Base-by-base conservation (phyloP, 2,113 vertebrate species). In the Elanus axillaris region DNA sequence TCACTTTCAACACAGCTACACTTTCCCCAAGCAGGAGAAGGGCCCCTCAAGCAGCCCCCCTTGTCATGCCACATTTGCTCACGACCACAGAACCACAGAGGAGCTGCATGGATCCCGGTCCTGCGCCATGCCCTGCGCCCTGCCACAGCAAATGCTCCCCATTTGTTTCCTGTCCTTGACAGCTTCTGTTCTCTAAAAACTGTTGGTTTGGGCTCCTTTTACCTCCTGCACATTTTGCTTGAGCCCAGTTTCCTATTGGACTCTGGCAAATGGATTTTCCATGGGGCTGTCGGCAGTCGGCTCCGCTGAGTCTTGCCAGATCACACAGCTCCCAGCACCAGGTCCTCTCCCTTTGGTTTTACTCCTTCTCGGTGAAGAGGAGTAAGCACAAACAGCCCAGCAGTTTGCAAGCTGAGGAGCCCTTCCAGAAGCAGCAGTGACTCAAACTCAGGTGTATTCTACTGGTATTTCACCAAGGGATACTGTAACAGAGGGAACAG, bases 11-110 rank as follows among this genome's bases (percentile, higher is more conserved):
- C 2, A 27, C 26, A 60, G 68, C 68, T 1, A 4, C 2, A 2
- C 27, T 3, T 43, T 3, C 31, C 13, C 19, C 42, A 9, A 1
- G 62, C 71, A 72, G 43, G 7, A 56, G 25, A 31, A 25, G 16
- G 48, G 56, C 9, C 47, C 55, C 68, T 43, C 17, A 3, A 4
- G 76, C 71, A 94, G 67, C 40, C 17, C 82, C 34, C 7, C 2
- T 0, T 25, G n/a, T 23, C 36, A 6, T 1, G 3, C 20, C 0
- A 1, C 3, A 0, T n/a, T 59, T 42, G 8, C 29, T 31, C 4
- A 2, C 62, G n/a, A 18, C 16, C 0, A 2, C n/a, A 40, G 66
- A 52, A 27, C 3, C 4, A 2, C 0, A 1, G 59, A 80, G 76
- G 59, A 23, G 84, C 80, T 6, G 0, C 2, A 1, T 1, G 13